These are phyloP conservation scores for Fratercula arctica DNA, from an alignment of 2,797 vertebrate species.

Conservation along the genomic window DNA sequence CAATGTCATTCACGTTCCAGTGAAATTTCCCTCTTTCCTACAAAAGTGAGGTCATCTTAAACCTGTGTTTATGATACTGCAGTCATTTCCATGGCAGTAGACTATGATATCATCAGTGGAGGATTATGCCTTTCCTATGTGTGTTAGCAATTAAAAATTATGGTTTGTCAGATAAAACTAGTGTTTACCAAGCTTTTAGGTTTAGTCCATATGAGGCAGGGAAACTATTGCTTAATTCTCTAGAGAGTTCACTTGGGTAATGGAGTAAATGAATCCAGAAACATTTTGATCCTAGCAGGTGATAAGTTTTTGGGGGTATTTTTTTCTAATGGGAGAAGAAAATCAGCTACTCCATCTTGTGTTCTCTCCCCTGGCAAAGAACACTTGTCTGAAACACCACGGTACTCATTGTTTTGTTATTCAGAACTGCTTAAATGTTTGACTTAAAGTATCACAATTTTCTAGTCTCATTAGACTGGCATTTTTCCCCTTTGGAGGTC, in stretches of 20 bases:
- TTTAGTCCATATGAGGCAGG: conserved; percentile 59
- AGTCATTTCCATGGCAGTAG: conserved; percentile 74
- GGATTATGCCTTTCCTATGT: conserved; percentile 62
- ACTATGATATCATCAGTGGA: conserved; percentile 72
- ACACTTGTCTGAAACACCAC: background rate
- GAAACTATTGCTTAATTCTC: conserved; percentile 72
- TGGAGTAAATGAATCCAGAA: conserved; percentile 71
- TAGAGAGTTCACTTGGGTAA: conserved; percentile 62
- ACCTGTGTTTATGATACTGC: conserved; percentile 67
- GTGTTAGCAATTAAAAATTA: conserved; percentile 73
- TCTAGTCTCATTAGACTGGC: background rate
- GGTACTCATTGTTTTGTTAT: background rate
- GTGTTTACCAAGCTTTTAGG: conserved; percentile 61
- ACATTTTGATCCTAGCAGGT: conserved; percentile 52
- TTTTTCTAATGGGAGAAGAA: conserved; percentile 40
- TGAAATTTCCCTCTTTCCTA: conserved; percentile 55
- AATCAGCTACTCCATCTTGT: conserved; percentile 34
- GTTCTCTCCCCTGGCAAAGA: background rate
- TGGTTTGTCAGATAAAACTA: conserved; percentile 67
- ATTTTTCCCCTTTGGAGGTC: conserved; percentile 37
- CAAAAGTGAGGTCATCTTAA: conserved; percentile 61
- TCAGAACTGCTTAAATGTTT: background rate
- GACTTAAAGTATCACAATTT: conserved; percentile 14
- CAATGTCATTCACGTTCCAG: conserved; percentile 21
- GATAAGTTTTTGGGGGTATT: conserved; percentile 15